phyloP scores from a whole-genome alignment of 1,140 invertebrate species.

The Drusus annulatus region DNA sequence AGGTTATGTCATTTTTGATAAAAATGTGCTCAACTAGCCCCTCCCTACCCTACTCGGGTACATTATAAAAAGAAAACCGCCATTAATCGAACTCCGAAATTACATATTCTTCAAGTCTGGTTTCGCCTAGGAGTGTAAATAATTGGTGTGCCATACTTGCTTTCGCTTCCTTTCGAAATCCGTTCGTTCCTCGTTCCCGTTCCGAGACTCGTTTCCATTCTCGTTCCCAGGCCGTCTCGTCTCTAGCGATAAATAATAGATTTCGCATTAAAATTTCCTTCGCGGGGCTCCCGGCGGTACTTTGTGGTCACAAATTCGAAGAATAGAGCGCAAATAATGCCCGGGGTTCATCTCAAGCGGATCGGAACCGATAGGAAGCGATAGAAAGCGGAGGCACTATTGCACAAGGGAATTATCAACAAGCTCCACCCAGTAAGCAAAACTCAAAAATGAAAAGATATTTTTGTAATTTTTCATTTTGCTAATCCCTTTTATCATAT shows the following conservation, averaged over 20 bases:
- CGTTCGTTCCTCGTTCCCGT: not conserved
- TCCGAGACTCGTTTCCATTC: not conserved
- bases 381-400: not conserved
- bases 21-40: too few relatives aligned
- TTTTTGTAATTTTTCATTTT: not conserved
- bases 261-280: conserved; percentile 57
- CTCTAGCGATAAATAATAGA: conserved; percentile 54
- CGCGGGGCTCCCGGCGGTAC: conserved; percentile 49
- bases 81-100: conserved; percentile 31
- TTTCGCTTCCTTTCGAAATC: not conserved
- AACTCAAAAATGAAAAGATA: not conserved
- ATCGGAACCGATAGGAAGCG: not conserved
- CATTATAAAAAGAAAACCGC: conserved; percentile 15
- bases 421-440: not conserved
- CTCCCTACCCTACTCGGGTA: too few relatives aligned
- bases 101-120: conserved; percentile 27
- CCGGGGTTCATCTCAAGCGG: not conserved
- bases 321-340: conserved; percentile 56
- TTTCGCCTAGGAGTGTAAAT: conserved; percentile 26
- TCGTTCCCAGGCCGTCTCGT: conserved; percentile 8
- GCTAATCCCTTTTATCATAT: not conserved
- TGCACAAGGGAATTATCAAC: not conserved
- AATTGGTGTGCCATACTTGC: conserved; percentile 5
- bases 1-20: too few relatives aligned
- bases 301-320: conserved; percentile 57